Conservation (phyloP, 2,113 vertebrate species). For the Pao palembangensis region DNA sequence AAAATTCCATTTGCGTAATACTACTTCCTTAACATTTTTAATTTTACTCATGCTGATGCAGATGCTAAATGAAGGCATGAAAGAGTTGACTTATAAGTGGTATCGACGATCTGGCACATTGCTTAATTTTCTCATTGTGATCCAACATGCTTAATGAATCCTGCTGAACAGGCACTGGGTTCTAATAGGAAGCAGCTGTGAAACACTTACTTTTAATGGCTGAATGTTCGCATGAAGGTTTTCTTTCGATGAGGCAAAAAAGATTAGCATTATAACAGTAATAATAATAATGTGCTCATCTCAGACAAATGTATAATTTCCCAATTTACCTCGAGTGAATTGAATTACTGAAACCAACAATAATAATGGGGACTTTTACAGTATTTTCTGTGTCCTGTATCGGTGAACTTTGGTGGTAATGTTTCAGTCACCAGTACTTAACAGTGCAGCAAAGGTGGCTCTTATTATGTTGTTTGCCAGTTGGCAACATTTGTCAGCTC, state of each 20-base stretch:
- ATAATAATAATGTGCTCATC: neutral
- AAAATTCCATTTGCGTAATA: too few species aligned
- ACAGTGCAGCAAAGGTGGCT: conserved; percentile 11
- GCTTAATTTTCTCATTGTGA: conserved; percentile 52
- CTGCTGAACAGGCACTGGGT: conserved; percentile 45
- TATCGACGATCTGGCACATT: conserved; percentile 35
- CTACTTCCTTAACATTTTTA: too few species aligned
- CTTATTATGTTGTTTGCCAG: conserved; percentile 24
- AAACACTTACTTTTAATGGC: conserved; percentile 51
- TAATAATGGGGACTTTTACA: neutral
- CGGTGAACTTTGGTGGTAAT: neutral
- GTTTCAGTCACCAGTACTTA: conserved; percentile 8
- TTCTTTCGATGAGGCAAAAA: conserved; percentile 29
- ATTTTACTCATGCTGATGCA: too few species aligned
- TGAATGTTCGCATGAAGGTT: conserved; percentile 46
- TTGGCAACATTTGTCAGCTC: conserved; percentile 23
- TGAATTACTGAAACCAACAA: neutral
- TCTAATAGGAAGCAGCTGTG: conserved; percentile 59
- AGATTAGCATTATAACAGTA: neutral
- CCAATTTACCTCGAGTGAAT: conserved; percentile 16
- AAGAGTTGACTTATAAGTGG: conserved; percentile 16
- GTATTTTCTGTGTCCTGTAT: conserved; percentile 4
- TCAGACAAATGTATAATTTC: conserved; percentile 10
- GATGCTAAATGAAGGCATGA: too few species aligned
- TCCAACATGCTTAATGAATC: conserved; percentile 55